Evolutionary conservation across 2,888 invertebrate species (phyloP).

Genomic region (Drosophila antonietae): DNA sequence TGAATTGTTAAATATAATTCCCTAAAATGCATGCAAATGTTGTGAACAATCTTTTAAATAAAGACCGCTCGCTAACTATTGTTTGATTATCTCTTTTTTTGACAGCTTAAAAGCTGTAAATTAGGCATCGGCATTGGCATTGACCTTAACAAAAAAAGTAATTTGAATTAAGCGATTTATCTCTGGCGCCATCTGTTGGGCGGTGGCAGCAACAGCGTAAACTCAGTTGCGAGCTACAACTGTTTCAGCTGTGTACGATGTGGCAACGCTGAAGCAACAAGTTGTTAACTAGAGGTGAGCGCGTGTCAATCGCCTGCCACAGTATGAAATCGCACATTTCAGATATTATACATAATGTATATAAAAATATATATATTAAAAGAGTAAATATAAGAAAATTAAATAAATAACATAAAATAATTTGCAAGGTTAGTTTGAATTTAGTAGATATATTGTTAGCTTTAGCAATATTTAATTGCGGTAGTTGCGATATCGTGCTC

Average conservation of each 20-base stretch:
- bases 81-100: background rate
- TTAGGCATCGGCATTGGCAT: constrained; percentile 21
- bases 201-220: background rate
- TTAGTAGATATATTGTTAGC: background rate
- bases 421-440: background rate
- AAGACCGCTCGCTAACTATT: constrained; percentile 43
- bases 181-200: constrained; percentile 33
- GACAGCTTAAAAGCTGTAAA: background rate
- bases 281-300: constrained; percentile 11
- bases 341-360: no score
- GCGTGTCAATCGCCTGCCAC: background rate
- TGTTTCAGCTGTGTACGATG: background rate
- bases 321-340: no score
- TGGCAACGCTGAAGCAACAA: constrained; percentile 39
- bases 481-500: constrained; percentile 4
- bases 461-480: no score
- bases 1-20: constrained; percentile 47
- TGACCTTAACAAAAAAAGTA: constrained; percentile 22
- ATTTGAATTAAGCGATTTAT: background rate
- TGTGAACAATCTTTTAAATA: constrained; percentile 59
- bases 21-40: constrained; percentile 56
- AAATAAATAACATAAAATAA: no score
- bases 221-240: background rate
- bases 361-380: no score
- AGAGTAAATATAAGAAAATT: background rate